Conservation (phyloP, 2,888 invertebrate genomes). For the Luperina testacea region DNA sequence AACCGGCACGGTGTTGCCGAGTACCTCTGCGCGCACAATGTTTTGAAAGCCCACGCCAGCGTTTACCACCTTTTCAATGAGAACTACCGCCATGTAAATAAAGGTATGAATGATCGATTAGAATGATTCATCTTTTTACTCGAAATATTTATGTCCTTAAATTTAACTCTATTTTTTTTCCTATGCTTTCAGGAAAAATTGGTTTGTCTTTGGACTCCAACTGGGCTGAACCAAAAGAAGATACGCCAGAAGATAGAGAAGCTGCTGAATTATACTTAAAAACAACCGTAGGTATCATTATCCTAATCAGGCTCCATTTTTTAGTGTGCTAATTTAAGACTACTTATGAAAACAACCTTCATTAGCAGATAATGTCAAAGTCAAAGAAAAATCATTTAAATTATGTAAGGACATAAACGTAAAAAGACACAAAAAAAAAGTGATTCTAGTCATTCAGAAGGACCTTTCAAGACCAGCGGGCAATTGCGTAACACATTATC, state of each 20-base stretch:
- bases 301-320: background rate
- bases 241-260: slow-evolving; percentile 88
- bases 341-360: slow-evolving; percentile 12
- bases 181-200: slow-evolving; percentile 87
- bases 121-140: background rate
- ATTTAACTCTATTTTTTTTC: background rate
- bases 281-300: slow-evolving; percentile 88
- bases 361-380: background rate
- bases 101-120: slow-evolving; percentile 79
- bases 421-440: background rate
- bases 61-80: slow-evolving; percentile 92
- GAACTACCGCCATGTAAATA: slow-evolving; percentile 89
- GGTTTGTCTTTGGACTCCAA: slow-evolving; percentile 91
- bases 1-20: slow-evolving; percentile 91
- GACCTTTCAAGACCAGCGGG: slow-evolving; percentile 28
- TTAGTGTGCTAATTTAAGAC: slow-evolving; percentile 13
- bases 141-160: background rate
- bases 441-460: slow-evolving; percentile 6
- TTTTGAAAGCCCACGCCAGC: slow-evolving; percentile 93
- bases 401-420: background rate
- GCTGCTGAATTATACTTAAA: slow-evolving; percentile 91
- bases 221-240: slow-evolving; percentile 90
- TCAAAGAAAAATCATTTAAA: background rate
- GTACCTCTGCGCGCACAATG: slow-evolving; percentile 93
- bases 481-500: no score